These are phyloP conservation scores for Macrostomum lignano DNA, from an alignment of 1,140 invertebrate genomes.

Conservation along the genomic window DNA sequence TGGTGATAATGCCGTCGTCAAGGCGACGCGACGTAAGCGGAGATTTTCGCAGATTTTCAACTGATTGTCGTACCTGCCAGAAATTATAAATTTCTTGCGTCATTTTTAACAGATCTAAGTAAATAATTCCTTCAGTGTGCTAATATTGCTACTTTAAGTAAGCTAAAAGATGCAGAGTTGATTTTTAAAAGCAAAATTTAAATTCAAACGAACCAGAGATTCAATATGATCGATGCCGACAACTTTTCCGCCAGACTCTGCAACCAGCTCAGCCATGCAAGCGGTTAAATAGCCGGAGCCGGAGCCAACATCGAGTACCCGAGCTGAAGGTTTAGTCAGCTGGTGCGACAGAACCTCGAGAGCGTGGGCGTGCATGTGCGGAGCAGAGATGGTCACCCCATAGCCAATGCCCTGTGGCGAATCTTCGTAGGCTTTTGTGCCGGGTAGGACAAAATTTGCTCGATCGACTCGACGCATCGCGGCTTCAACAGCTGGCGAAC, in stretches of 20 bases:
- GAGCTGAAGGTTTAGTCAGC: constrained; percentile 40
- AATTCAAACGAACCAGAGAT: too few species aligned
- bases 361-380: constrained; percentile 91
- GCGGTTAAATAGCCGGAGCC: constrained; percentile 76
- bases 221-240: constrained; percentile 75
- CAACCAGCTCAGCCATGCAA: constrained; percentile 62
- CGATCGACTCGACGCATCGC: too few species aligned
- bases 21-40: too few species aligned
- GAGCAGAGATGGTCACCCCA: constrained; percentile 76
- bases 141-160: too few species aligned
- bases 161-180: too few species aligned
- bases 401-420: constrained; percentile 39
- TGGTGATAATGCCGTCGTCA: constrained; percentile 14
- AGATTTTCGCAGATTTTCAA: too few species aligned
- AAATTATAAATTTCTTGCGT: constrained; percentile 1
- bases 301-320: constrained; percentile 68
- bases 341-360: constrained; percentile 58
- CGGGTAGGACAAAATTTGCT: too few species aligned
- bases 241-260: constrained; percentile 35
- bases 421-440: constrained; percentile 69
- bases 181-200: too few species aligned
- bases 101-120: neutral
- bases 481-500: too few species aligned
- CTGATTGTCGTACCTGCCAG: too few species aligned
- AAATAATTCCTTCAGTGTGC: constrained; percentile 5